Evolutionary conservation across 2,888 invertebrate species (phyloP).

Genomic region (Polydrusus pterygomalis): DNA sequence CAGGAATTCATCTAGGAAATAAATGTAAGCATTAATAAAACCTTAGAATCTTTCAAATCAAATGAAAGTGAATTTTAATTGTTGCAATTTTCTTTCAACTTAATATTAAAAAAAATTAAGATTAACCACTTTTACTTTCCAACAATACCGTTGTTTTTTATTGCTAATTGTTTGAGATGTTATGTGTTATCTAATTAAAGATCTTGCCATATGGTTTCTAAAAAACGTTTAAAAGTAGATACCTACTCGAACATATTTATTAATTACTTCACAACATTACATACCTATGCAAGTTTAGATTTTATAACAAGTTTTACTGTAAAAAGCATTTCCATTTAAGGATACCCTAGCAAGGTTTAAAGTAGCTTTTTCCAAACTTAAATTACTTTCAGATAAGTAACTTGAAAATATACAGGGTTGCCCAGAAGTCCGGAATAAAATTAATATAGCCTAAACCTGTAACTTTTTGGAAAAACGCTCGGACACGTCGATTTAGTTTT

Average conservation of each 20-base stretch:
- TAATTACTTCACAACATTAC: not conserved
- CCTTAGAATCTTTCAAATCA: not conserved
- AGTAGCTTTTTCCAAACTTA: too few relatives aligned
- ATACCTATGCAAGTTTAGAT: not conserved
- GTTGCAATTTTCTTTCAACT: not conserved
- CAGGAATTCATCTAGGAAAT: too few relatives aligned
- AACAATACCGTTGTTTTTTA: not conserved
- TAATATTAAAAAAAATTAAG: not conserved
- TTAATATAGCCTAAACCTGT: too few relatives aligned
- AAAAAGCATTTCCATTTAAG: not conserved
- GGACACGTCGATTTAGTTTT: too few relatives aligned
- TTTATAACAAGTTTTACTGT: not conserved
- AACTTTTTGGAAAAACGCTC: too few relatives aligned
- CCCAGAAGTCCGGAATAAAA: too few relatives aligned
- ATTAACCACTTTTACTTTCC: conserved; percentile 9
- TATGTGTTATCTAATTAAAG: conserved; percentile 3
- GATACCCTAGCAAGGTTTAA: not conserved
- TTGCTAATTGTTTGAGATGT: conserved; percentile 5
- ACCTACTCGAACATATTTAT: not conserved
- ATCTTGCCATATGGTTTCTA: conserved; percentile 8
- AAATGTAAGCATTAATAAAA: too few relatives aligned
- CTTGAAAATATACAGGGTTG: too few relatives aligned
- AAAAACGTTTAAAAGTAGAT: conserved; percentile 4
- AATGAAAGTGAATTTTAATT: conserved; percentile 13
- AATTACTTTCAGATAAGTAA: too few relatives aligned